Base-by-base conservation (phyloP, 2,797 vertebrate genomes). In the Chloroceryle inda region DNA sequence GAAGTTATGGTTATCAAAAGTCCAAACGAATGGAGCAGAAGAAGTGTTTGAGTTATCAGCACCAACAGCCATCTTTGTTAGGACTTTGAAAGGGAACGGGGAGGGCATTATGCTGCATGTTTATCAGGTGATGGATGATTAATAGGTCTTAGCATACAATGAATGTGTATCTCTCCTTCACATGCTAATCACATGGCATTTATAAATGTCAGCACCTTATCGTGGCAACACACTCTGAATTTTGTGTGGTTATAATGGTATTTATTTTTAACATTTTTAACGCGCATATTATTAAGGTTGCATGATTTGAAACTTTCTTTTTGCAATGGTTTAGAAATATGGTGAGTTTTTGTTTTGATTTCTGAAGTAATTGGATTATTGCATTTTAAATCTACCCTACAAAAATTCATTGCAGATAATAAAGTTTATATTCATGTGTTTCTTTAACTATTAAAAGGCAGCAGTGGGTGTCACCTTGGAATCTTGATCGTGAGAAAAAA, bases 181-280 rank as follows among this genome's bases (percentile, higher is more conserved):
- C 95, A 97, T 97, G 97, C 96, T 97, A 97, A 97, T 97, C 96
- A 94, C 85, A 96, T 92, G 96, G 91, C 97, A 97, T 97, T 97
- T 97, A 95, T 92, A 97, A 96, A 97, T 97, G 97, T 96, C 94
- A 97, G 67, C 94, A 96, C 95, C 93, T 97, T 97, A 97, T 97
- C 86, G 23, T 83, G 95, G 62, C 89, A 82, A n/a, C 86, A 69
- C 85, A 92, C 62, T 85, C 90, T 24, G 64, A 85, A 58, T 97
- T 95, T 94, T 73, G 87, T 75, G 83, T 81, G 31, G 38, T 66
- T 85, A 86, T 90, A 83, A 91, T 55, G 72, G 53, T 80, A 80
- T 92, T 96, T 95, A 37, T 95, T 89, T 89, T 92, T 35, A 80
- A 56, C 38, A 59, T 73, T 85, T 86, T 92, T 82, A 88, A 82